Percentiles rank a stretch among this genome's conserved stretches.
phyloP scores from a whole-genome alignment of 2,113 vertebrate species.

The Xenopus laevis region DNA sequence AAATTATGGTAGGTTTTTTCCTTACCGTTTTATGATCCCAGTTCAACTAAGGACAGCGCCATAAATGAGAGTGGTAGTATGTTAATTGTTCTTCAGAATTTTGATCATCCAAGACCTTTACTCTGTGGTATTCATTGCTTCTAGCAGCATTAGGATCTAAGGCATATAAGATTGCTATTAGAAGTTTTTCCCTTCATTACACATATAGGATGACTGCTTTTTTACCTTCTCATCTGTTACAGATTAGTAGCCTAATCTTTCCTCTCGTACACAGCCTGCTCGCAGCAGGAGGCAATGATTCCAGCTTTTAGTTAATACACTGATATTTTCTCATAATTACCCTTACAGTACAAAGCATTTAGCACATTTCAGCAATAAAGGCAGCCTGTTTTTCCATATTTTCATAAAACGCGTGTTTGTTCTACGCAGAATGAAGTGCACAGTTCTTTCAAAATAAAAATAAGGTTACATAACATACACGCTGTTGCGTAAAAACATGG shows the following conservation, averaged over 20 bases:
- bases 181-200: constrained; percentile 38
- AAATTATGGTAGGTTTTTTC: constrained; percentile 38
- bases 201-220: constrained; percentile 35
- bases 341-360: constrained; percentile 1
- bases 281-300: constrained; percentile 14
- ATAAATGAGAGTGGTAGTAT: constrained; percentile 45
- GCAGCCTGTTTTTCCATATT: too few relatives aligned
- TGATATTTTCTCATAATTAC: constrained; percentile 18
- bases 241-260: constrained; percentile 45
- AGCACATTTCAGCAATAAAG: neutral
- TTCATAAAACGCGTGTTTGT: too few relatives aligned
- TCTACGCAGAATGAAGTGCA: too few relatives aligned
- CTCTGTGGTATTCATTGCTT: constrained; percentile 46
- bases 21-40: constrained; percentile 24
- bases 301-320: constrained; percentile 17
- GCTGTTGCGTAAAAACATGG: too few relatives aligned
- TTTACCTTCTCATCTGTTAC: constrained; percentile 45
- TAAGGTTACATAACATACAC: too few relatives aligned
- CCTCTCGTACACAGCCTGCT: constrained; percentile 28
- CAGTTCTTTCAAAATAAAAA: too few relatives aligned
- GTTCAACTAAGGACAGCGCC: constrained; percentile 40
- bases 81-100: constrained; percentile 48
- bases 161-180: constrained; percentile 43
- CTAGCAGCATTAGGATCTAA: constrained; percentile 44
- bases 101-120: constrained; percentile 42